A percentile compares a stretch with the other conserved stretches of the same genome.
These are phyloP conservation scores for Urophycis tenuis DNA, from an alignment of 2,797 vertebrate genomes.

Conservation along the genomic window DNA sequence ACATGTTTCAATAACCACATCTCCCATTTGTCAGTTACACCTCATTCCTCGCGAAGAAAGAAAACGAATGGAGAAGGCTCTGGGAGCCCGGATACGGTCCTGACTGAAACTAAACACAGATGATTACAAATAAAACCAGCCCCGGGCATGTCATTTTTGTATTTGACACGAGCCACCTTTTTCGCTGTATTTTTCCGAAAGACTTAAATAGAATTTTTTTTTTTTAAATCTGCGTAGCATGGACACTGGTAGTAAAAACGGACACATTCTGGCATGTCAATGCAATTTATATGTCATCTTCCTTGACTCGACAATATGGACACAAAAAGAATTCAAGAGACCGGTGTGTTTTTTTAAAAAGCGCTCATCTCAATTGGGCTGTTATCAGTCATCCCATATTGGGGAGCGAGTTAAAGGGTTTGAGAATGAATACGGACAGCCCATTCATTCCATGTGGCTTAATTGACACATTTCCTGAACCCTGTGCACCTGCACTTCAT, in stretches of 20 bases:
- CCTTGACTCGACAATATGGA: constrained; percentile 4
- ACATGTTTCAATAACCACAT: not conserved
- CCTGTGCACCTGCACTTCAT: not conserved
- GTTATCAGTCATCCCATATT: constrained; percentile 3
- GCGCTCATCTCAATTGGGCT: constrained; percentile 9
- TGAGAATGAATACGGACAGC: not conserved
- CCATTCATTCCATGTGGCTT: not conserved
- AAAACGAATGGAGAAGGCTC: not conserved
- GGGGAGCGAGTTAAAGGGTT: constrained; percentile 1
- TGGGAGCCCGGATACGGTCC: not conserved
- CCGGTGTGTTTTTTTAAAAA: constrained; percentile 13
- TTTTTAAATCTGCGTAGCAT: not conserved
- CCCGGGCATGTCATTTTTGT: not conserved
- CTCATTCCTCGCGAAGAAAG: not conserved
- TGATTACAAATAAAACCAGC: not conserved
- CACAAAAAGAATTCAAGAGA: constrained; percentile 9
- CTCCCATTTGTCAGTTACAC: not conserved
- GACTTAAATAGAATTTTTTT: not conserved
- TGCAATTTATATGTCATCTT: not conserved
- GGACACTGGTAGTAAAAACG: not conserved
- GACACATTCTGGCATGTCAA: not conserved
- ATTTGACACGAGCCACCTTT: not conserved
- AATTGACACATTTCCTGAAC: not conserved
- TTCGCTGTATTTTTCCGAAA: not conserved
- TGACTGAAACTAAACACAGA: not conserved